phyloP scores from a whole-genome alignment of 2,888 invertebrate genomes.

The Laothoe populi region DNA sequence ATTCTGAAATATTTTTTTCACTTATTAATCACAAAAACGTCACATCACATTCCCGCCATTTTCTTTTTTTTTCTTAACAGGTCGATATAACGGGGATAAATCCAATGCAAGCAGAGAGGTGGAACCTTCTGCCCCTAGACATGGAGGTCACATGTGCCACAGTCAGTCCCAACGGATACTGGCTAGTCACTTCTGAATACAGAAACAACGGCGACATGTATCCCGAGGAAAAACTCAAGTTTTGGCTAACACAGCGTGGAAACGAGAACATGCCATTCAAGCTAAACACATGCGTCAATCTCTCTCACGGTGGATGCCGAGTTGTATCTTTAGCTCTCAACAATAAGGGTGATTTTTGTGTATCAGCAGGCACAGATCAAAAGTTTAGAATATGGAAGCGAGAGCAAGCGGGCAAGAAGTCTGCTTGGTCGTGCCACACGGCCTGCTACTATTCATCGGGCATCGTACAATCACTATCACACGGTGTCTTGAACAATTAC shows the following conservation, averaged over 20 bases:
- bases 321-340: slow-evolving; percentile 68
- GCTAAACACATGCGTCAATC: slow-evolving; percentile 72
- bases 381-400: slow-evolving; percentile 75
- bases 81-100: slow-evolving; percentile 77
- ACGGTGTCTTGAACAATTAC: slow-evolving; percentile 63
- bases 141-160: slow-evolving; percentile 76
- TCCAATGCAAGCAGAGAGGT: slow-evolving; percentile 67
- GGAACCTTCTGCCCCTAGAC: slow-evolving; percentile 72
- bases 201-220: slow-evolving; percentile 71
- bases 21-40: too few species aligned
- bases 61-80: slow-evolving; percentile 44
- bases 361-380: slow-evolving; percentile 75
- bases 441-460: slow-evolving; percentile 79
- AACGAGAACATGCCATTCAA: slow-evolving; percentile 55
- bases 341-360: slow-evolving; percentile 67
- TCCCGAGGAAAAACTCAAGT: slow-evolving; percentile 76
- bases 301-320: slow-evolving; percentile 75
- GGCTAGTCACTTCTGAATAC: slow-evolving; percentile 78
- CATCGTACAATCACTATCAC: slow-evolving; percentile 60
- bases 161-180: slow-evolving; percentile 65
- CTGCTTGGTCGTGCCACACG: slow-evolving; percentile 67
- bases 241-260: slow-evolving; percentile 61
- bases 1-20: too few species aligned
- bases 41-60: too few species aligned
- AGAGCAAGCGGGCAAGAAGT: slow-evolving; percentile 51